Conservation (phyloP, 2,113 vertebrate species). For the Salvelinus namaycush region DNA sequence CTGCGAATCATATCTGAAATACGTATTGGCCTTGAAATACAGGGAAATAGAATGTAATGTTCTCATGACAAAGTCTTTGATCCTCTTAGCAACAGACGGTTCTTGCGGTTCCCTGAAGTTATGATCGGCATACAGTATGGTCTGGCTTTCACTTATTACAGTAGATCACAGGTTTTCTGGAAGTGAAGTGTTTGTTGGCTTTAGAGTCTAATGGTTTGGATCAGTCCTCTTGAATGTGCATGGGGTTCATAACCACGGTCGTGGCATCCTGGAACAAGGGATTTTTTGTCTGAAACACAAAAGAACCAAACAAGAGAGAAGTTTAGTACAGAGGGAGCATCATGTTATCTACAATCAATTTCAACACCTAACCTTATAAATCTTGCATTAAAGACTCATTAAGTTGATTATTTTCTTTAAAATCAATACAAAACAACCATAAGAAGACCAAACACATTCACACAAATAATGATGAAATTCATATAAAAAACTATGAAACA, state of each 20-base stretch:
- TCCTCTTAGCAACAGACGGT: neutral
- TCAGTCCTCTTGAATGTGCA: slow-evolving; percentile 44
- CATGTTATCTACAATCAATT: neutral
- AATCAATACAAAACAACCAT: neutral
- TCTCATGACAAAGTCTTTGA: no score
- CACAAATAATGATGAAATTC: no score
- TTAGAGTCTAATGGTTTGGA: neutral
- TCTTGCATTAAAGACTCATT: neutral
- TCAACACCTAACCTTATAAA: neutral
- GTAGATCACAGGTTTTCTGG: neutral
- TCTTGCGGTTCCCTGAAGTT: neutral
- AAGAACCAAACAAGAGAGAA: neutral
- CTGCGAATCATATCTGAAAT: no score
- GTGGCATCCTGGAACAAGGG: slow-evolving; percentile 74
- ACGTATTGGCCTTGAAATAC: no score
- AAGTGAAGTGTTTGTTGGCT: neutral
- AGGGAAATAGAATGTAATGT: no score
- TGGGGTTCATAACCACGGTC: slow-evolving; percentile 73
- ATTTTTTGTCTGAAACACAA: slow-evolving; percentile 65
- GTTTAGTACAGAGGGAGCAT: neutral
- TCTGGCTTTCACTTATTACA: neutral
- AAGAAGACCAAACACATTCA: neutral
- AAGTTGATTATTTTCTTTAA: neutral
- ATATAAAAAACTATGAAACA: no score
- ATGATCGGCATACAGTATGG: neutral